Conservation (phyloP, 2,113 vertebrate genomes). For the Hippocampus abdominalis region DNA sequence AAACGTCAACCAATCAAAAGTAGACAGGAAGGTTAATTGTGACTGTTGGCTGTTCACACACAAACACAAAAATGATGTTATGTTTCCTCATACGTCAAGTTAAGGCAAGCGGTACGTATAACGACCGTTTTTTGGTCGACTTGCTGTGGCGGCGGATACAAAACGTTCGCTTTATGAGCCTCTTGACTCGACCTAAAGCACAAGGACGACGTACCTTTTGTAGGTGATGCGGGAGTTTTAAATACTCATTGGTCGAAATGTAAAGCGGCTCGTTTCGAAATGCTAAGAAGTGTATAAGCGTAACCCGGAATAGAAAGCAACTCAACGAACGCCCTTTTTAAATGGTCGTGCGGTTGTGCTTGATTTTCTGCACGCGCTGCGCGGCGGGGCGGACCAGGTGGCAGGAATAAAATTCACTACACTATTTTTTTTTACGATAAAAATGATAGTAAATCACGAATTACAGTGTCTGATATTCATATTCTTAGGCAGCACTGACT, state of each 20-base stretch:
- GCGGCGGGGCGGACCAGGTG: constrained; percentile 35
- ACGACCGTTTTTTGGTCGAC: neutral
- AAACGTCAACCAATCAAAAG: constrained; percentile 21
- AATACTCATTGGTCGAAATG: constrained; percentile 30
- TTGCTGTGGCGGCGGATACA: neutral
- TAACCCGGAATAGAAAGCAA: neutral
- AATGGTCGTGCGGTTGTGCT: neutral
- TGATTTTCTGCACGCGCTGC: neutral
- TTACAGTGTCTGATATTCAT: no score
- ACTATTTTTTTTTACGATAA: no score
- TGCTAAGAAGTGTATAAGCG: neutral
- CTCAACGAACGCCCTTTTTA: neutral
- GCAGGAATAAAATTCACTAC: no score
- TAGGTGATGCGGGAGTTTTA: constrained; percentile 11
- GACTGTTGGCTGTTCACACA: neutral
- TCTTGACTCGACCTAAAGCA: neutral
- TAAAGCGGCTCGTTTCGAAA: neutral
- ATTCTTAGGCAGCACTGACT: no score
- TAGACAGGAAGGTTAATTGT: constrained; percentile 6
- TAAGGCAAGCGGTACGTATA: neutral
- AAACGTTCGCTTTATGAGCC: neutral
- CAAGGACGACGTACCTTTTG: constrained; percentile 30
- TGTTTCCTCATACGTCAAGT: constrained; percentile 9
- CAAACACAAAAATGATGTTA: neutral
- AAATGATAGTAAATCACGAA: no score